phyloP scores from a whole-genome alignment of 2,888 invertebrate species.

The Drosophila macrothrix region DNA sequence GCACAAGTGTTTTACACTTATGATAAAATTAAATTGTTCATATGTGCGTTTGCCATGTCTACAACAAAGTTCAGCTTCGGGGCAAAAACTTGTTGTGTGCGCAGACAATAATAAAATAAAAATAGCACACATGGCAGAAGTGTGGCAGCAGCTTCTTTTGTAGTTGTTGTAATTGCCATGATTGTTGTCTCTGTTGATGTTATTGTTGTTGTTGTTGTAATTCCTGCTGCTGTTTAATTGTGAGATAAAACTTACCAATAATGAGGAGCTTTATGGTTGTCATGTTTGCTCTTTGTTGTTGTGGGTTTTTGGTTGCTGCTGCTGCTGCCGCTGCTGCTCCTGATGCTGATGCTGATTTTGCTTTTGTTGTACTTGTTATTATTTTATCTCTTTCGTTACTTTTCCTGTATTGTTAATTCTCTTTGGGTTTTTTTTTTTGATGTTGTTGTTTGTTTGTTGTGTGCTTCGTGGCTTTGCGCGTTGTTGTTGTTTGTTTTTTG shows the following conservation, averaged over 20 bases:
- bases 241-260: slow-evolving; percentile 82
- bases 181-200: slow-evolving; percentile 4
- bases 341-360: background rate
- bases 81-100: slow-evolving; percentile 5
- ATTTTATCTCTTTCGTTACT: slow-evolving; percentile 20
- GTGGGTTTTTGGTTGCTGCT: background rate
- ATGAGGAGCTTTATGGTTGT: slow-evolving; percentile 79
- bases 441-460: slow-evolving; percentile 21
- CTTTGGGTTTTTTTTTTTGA: slow-evolving; percentile 1
- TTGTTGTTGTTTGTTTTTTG: slow-evolving; percentile 17
- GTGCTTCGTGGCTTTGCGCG: slow-evolving; percentile 11
- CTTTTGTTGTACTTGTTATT: slow-evolving; percentile 10
- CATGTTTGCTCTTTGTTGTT: slow-evolving; percentile 63
- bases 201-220: slow-evolving; percentile 29
- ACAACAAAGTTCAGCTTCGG: slow-evolving; percentile 13
- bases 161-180: slow-evolving; percentile 4
- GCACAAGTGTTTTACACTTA: slow-evolving; percentile 1
- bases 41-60: background rate
- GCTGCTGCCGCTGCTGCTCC: background rate
- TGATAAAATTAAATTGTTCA: slow-evolving; percentile 16
- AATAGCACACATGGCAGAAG: slow-evolving; percentile 3
- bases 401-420: slow-evolving; percentile 13
- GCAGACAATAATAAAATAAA: background rate
- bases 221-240: slow-evolving; percentile 70
- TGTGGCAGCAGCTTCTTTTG: slow-evolving; percentile 16